phyloP scores from a whole-genome alignment of 2,113 vertebrate species.

The Catharus minimus region DNA sequence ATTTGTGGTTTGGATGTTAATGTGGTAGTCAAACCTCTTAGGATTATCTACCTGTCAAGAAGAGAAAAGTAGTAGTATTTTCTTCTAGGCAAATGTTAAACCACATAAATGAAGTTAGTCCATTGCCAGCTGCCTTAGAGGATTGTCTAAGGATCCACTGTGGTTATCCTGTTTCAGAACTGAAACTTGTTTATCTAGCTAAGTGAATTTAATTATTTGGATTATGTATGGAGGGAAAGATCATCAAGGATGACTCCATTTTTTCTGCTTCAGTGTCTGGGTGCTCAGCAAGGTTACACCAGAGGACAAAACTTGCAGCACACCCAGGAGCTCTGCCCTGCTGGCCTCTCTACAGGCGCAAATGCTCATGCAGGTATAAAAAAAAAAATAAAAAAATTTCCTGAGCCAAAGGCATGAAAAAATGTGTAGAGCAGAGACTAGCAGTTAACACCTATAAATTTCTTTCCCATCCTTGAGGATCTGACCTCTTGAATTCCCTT shows the following conservation, averaged over 20 bases:
- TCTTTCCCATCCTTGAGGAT: not conserved
- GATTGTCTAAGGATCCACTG: constrained; percentile 35
- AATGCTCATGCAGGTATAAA: not conserved
- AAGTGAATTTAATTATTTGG: constrained; percentile 53
- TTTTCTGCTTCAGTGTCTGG: not conserved
- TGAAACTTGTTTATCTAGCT: constrained; percentile 57
- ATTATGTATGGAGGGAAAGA: not conserved
- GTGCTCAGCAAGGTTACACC: not conserved
- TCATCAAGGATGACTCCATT: not conserved
- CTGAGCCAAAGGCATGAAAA: not conserved
- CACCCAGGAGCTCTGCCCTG: not conserved
- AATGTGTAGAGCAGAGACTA: not conserved
- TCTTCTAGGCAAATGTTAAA: constrained; percentile 60
- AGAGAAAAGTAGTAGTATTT: constrained; percentile 40
- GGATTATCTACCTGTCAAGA: constrained; percentile 66
- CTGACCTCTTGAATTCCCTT: not conserved
- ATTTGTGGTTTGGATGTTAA: constrained; percentile 64
- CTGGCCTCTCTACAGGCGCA: not conserved
- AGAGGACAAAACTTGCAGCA: not conserved
- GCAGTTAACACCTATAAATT: not conserved
- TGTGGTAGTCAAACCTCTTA: constrained; percentile 56
- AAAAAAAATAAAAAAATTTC: too few species aligned
- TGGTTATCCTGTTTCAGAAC: constrained; percentile 45
- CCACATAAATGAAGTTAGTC: constrained; percentile 58
- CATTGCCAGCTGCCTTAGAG: constrained; percentile 50